Evolutionary conservation across 1,140 invertebrate species (phyloP), one percentile per base, ranked within the genome.

Genomic region (Drosophila carrolli): DNA sequence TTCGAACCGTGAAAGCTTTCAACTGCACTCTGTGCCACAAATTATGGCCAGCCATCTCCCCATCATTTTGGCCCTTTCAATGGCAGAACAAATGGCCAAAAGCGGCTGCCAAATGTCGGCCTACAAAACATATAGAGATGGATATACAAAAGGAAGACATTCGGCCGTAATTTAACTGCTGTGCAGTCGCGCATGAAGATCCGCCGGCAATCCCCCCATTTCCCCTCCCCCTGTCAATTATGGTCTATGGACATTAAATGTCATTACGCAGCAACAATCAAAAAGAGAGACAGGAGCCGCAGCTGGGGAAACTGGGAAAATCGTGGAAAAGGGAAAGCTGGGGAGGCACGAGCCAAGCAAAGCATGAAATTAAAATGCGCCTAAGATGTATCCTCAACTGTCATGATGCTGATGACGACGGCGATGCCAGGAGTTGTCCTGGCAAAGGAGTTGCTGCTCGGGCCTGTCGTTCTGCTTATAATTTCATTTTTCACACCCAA

Each of bases 321-420:
- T 29, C n/a, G 27, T 43, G 48, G 10, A 43, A 29, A 27, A 16
- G 48, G 32, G n/a, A 58, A 29, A 29, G 27, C 35, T 13, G n/a
- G 37, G 54, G 38, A 53, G 61, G 67, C 55, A 37, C 53, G 62
- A 47, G 47, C 43, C 72, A 83, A 90, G 86, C 81, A 80, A 82
- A 90, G 85, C 86, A 90, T 90, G 86, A 90, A 90, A 90, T 90
- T 90, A 90, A 90, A 90, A 90, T 90, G 72, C 86, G 86, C 85
- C 85, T 90, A 89, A 89, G 85, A 89, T 90, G 85, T 89, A 89
- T 89, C 84, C 81, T 65, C 74, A 58, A 77, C 83, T 89, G 79
- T 83, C 79, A 88, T 46, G 66, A 32, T 43, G 48, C 44, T 35
- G 51, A 57, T 61, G 19, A 63, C 48, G 59, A 73, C 66, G 67